Conservation (phyloP, 2,888 invertebrate species). For the Hypsopygia costalis region DNA sequence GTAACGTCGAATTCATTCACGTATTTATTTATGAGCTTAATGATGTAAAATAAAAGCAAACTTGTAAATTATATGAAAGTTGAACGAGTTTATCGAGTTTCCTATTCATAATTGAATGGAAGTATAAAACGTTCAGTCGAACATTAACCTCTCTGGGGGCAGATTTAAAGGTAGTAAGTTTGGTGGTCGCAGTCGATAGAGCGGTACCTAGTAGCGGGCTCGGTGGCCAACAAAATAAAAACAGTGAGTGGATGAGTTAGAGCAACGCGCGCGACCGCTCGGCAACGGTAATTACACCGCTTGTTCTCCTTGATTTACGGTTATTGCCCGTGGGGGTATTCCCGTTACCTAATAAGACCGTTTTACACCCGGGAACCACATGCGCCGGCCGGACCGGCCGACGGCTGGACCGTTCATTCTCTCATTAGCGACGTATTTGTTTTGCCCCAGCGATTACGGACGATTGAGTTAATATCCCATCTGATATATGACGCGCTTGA, state of each 20-base stretch:
- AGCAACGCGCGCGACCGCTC: slow-evolving; percentile 74
- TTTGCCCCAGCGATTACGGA: slow-evolving; percentile 64
- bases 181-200: slow-evolving; percentile 71
- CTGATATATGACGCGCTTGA: slow-evolving; percentile 61
- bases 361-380: slow-evolving; percentile 76
- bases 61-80: slow-evolving; percentile 25
- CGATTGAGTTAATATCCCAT: slow-evolving; percentile 71
- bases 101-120: slow-evolving; percentile 59
- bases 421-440: slow-evolving; percentile 74
- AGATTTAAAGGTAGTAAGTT: slow-evolving; percentile 76
- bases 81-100: slow-evolving; percentile 34
- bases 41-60: slow-evolving; percentile 10
- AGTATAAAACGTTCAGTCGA: slow-evolving; percentile 62
- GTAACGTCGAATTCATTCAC: not conserved
- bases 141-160: slow-evolving; percentile 68
- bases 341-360: slow-evolving; percentile 80
- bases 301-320: slow-evolving; percentile 81
- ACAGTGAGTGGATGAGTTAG: slow-evolving; percentile 76
- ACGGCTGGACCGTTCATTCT: slow-evolving; percentile 64
- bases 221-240: slow-evolving; percentile 75
- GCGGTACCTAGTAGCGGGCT: slow-evolving; percentile 64
- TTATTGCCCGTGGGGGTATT: slow-evolving; percentile 80
- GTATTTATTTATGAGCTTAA: slow-evolving; percentile 4
- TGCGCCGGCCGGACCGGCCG: slow-evolving; percentile 54
- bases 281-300: slow-evolving; percentile 80